Evolutionary conservation across 2,888 invertebrate species (phyloP).

Genomic region (Beris morrisii): DNA sequence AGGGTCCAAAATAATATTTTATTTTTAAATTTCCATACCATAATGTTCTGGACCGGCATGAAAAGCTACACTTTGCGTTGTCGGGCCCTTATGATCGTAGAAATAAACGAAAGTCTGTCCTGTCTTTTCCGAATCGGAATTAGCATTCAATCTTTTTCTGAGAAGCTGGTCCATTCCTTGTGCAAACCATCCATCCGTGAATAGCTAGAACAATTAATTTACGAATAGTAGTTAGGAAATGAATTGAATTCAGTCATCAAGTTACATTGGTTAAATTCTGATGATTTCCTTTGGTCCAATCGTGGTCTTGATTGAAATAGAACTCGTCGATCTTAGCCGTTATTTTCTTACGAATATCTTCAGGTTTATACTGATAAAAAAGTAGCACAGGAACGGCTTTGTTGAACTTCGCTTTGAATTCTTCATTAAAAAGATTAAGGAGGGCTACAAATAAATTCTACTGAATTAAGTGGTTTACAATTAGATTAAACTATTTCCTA

Average conservation of each 20-base stretch:
- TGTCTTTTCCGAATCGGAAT: background rate
- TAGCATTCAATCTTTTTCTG: constrained; percentile 5
- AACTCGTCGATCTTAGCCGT: constrained; percentile 7
- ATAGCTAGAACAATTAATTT: background rate
- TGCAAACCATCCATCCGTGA: constrained; percentile 6
- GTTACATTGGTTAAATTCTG: constrained; percentile 5
- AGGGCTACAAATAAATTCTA: background rate
- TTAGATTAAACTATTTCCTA: no score
- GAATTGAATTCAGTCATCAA: background rate
- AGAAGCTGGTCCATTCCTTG: constrained; percentile 13
- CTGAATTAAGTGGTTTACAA: background rate
- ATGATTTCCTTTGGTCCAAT: constrained; percentile 19
- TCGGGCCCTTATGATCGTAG: constrained; percentile 10
- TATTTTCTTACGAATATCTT: constrained; percentile 6
- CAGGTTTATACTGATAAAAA: constrained; percentile 14
- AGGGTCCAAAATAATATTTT: no score
- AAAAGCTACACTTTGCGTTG: background rate
- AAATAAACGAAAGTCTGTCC: constrained; percentile 11
- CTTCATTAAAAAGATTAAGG: constrained; percentile 4
- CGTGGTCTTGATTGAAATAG: constrained; percentile 6
- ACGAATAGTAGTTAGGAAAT: background rate
- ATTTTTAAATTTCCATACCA: constrained; percentile 1
- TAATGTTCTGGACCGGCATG: constrained; percentile 4
- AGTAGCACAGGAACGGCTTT: constrained; percentile 12
- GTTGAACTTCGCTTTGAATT: constrained; percentile 8